These are phyloP conservation scores for Sylvia atricapilla DNA, from an alignment of 2,113 vertebrate species.

Conservation along the genomic window DNA sequence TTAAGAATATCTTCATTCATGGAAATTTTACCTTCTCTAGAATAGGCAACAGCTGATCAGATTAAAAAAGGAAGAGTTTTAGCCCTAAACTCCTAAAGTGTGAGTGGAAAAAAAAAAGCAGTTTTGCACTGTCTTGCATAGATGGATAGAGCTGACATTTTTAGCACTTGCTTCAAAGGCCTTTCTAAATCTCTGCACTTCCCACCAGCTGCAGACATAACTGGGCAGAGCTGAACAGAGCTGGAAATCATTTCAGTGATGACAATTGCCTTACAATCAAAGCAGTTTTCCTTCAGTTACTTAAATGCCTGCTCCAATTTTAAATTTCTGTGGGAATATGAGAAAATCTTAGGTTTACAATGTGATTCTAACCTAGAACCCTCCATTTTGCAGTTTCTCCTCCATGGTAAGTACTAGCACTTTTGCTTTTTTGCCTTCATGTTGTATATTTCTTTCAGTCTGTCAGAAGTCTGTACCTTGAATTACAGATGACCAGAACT, in stretches of 20 bases:
- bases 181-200: background rate
- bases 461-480: background rate
- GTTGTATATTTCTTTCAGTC: background rate
- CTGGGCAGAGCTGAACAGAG: background rate
- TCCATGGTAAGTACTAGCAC: background rate
- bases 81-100: background rate
- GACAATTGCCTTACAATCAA: slow-evolving; percentile 29
- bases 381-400: background rate
- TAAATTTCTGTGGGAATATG: background rate
- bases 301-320: background rate
- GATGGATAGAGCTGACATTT: background rate
- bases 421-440: background rate
- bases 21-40: background rate
- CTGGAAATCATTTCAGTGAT: slow-evolving; percentile 31
- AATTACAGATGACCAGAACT: background rate
- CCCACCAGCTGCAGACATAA: background rate
- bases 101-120: background rate
- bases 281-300: background rate
- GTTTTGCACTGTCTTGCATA: background rate
- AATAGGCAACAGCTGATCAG: background rate
- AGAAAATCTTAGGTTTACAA: background rate
- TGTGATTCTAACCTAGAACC: background rate
- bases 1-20: background rate
- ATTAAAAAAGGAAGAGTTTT: background rate
- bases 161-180: background rate